Base-by-base conservation (phyloP, 2,113 vertebrate species). In the Leucopternis melanops region DNA sequence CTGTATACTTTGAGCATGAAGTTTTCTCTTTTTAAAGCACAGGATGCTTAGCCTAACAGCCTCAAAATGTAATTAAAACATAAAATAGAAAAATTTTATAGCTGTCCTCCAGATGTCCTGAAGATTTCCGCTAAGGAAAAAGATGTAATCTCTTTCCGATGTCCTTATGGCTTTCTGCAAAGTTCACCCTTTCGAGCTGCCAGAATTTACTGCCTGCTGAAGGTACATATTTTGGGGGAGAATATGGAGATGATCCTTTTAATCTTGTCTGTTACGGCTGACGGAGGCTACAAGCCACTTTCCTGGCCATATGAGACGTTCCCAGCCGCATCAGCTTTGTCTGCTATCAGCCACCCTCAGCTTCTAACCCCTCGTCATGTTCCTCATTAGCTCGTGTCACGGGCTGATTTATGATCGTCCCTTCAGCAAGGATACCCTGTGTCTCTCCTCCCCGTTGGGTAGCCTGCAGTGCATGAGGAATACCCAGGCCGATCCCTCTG, bases 51-150 rank as follows among this genome's bases (percentile, higher is more conserved):
- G 44, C 62, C 81, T 88, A 94, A 84, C 47, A 74, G 96, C 94
- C 92, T 52, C 84, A 92, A 81, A 90, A 94, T 91, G 72, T 55
- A 85, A 95, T 95, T 97, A 97, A 95, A 96, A 91, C 63, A 83
- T 63, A 90, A 91, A 96, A 92, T 69, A 95, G 66, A 54, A 92
- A 92, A 73, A 94, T 47, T 86, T 97, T 95, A 93, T 96, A 97
- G 85, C 95, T 98, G 96, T 90, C 88, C 71, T 90, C 96, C 98
- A 97, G 94, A 98, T 97, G 97, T 96, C 81, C 77, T 88, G 21
- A 96, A 96, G 49, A 96, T 90, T 94, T 97, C 95, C 92, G 96
- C 75, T 82, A 88, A 95, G 84, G 42, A 83, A 72, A 84, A 77
- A 91, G 61, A 71, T 65, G 32, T 91, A 74, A 80, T 87, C 73